Percentiles rank a stretch among this genome's conserved stretches.
phyloP scores from a whole-genome alignment of 2,113 vertebrate species.

The Equus quagga region DNA sequence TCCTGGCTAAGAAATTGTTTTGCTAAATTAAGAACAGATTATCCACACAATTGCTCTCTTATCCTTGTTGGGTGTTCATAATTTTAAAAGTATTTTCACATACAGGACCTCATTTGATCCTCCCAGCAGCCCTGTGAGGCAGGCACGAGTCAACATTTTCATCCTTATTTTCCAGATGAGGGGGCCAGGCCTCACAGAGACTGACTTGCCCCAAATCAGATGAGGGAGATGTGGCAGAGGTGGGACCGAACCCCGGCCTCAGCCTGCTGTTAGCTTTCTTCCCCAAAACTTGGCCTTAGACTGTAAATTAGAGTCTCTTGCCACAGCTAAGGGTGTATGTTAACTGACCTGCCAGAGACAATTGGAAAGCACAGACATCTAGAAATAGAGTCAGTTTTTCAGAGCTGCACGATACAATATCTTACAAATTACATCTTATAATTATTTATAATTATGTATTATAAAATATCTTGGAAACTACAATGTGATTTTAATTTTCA shows the following conservation, averaged over 20 bases:
- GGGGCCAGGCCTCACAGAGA: not conserved
- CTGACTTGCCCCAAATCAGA: not conserved
- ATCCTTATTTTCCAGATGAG: not conserved
- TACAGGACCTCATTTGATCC: not conserved
- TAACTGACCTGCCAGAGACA: not conserved
- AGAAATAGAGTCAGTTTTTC: not conserved
- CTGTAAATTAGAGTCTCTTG: not conserved
- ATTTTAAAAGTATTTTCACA: not conserved
- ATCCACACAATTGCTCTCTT: not conserved
- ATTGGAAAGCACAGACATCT: not conserved
- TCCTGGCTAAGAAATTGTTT: not conserved
- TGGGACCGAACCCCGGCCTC: not conserved
- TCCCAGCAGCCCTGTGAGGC: not conserved
- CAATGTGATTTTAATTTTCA: not conserved
- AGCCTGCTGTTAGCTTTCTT: not conserved
- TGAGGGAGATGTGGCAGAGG: not conserved
- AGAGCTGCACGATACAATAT: not conserved
- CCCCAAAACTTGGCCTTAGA: not conserved
- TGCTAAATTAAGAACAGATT: not conserved
- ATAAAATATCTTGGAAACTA: not conserved
- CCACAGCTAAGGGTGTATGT: not conserved
- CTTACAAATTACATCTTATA: not conserved
- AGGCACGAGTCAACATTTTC: not conserved
- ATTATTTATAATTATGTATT: not conserved
- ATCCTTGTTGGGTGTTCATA: not conserved